phyloP scores from a whole-genome alignment of 2,888 invertebrate species.

The Eilema depressum region DNA sequence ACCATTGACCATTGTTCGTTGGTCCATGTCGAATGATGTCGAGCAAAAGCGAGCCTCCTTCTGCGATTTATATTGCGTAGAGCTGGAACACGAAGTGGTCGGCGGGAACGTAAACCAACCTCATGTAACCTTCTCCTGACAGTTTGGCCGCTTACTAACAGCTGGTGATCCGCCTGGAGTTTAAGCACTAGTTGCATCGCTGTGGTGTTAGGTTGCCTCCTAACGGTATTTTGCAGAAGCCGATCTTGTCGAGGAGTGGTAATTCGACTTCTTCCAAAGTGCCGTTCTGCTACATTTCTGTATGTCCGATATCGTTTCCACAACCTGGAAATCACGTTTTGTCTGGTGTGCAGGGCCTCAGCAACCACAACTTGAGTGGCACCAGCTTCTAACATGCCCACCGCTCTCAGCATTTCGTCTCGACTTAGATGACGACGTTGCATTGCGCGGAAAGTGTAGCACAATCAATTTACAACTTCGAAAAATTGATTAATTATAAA shows the following conservation, averaged over 20 bases:
- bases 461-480: neutral
- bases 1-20: conserved; percentile 6
- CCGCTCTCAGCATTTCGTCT: conserved; percentile 21
- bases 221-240: neutral
- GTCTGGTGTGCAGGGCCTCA: conserved; percentile 15
- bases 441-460: neutral
- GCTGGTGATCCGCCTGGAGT: conserved; percentile 9
- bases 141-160: conserved; percentile 20
- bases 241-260: neutral
- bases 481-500: no score
- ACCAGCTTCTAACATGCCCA: conserved; percentile 24
- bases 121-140: conserved; percentile 6
- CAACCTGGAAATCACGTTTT: conserved; percentile 21
- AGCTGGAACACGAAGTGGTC: conserved; percentile 1
- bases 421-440: conserved; percentile 13
- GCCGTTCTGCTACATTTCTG: neutral
- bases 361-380: conserved; percentile 14
- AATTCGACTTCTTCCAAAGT: neutral
- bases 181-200: conserved; percentile 5
- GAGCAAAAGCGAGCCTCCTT: neutral
- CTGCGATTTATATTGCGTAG: neutral
- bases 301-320: conserved; percentile 18
- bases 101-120: neutral
- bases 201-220: neutral
- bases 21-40: neutral